A percentile compares a stretch with the other conserved stretches of the same genome.
Evolutionary conservation across 1,140 invertebrate genomes (phyloP).

Genomic region (Oppia nitens): DNA sequence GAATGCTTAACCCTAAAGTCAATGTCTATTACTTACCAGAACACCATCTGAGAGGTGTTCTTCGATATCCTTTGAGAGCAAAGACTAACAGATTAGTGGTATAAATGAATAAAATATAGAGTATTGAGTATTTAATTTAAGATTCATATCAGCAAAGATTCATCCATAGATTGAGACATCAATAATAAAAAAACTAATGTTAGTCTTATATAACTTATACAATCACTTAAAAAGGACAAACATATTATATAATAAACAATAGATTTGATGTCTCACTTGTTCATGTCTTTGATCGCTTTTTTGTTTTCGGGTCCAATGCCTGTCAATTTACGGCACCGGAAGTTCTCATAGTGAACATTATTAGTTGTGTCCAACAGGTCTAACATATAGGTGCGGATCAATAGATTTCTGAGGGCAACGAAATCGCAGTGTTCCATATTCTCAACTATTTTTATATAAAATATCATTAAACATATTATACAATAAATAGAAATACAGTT

Average conservation of each 20-base stretch:
- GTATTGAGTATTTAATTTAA: too few relatives aligned
- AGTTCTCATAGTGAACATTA: conserved; percentile 41
- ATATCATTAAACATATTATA: conserved; percentile 20
- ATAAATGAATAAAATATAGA: too few relatives aligned
- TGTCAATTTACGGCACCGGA: conserved; percentile 58
- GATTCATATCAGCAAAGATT: too few relatives aligned
- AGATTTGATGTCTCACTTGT: conserved; percentile 72
- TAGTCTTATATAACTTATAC: too few relatives aligned
- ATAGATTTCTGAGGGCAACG: conserved; percentile 89
- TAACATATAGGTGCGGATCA: conserved; percentile 42
- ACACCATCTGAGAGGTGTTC: neutral
- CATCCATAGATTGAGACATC: too few relatives aligned
- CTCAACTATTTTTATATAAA: conserved; percentile 75
- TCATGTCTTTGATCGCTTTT: conserved; percentile 60
- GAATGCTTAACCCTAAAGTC: too few relatives aligned
- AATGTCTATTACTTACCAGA: neutral
- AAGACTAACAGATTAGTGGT: neutral
- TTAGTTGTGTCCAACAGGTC: conserved; percentile 38
- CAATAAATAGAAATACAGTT: conserved; percentile 11
- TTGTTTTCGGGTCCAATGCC: conserved; percentile 51
- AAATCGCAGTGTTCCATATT: conserved; percentile 98
- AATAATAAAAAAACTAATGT: too few relatives aligned
- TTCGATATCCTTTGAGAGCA: neutral
- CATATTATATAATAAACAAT: too few relatives aligned
- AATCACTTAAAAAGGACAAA: too few relatives aligned